A percentile compares a stretch with the other conserved stretches of the same genome.
phyloP scores from a whole-genome alignment of 2,113 vertebrate species.

The Pterocles burchelli region DNA sequence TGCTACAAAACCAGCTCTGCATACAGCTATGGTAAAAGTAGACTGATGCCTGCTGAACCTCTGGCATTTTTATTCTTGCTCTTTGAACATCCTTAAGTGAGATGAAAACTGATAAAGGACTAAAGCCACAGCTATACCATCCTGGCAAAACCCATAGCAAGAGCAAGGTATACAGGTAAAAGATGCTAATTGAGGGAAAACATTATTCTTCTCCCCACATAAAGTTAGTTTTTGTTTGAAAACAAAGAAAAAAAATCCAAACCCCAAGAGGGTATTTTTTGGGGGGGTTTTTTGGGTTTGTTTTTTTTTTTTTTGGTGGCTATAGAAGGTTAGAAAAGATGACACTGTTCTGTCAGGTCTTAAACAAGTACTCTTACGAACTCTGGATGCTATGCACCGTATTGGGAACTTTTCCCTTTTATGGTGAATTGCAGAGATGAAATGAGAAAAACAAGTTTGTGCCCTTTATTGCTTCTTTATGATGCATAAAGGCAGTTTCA shows the following conservation, averaged over 20 bases:
- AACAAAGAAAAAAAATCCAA: not conserved
- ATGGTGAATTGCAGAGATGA: not conserved
- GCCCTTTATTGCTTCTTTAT: constrained; percentile 7
- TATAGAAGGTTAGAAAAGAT: not conserved
- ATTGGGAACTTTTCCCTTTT: not conserved
- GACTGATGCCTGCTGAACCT: not conserved
- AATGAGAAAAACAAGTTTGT: not conserved
- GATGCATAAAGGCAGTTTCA: not conserved
- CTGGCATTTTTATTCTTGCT: not conserved
- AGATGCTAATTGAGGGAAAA: not conserved
- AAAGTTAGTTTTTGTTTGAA: not conserved
- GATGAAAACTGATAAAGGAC: not conserved
- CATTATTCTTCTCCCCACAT: not conserved
- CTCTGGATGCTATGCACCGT: not conserved
- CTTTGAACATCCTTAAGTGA: not conserved
- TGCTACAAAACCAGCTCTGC: not conserved
- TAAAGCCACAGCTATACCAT: not conserved
- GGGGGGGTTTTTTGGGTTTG: no score
- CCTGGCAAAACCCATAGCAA: not conserved
- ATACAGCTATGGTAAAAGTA: not conserved
- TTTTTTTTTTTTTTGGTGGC: no score
- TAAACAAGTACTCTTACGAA: not conserved
- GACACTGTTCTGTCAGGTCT: not conserved
- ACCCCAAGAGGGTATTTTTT: not conserved
- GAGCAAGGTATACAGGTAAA: not conserved